These are phyloP conservation scores for Urechis unicinctus DNA, from an alignment of 2,888 invertebrate genomes.

Conservation along the genomic window DNA sequence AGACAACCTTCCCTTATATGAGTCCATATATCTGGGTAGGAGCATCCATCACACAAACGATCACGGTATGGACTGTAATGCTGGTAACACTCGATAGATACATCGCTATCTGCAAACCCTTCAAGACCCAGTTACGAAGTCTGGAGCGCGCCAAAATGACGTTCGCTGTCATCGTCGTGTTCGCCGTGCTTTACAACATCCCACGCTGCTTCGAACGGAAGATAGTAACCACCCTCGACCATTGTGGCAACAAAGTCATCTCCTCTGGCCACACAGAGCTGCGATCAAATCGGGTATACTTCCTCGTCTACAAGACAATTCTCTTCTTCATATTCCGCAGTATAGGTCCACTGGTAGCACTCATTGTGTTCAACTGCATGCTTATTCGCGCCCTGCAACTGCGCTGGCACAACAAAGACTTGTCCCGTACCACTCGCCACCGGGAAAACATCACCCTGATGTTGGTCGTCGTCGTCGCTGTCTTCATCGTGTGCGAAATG, in stretches of 20 bases:
- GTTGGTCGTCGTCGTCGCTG: constrained; percentile 19
- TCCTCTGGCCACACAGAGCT: constrained; percentile 5
- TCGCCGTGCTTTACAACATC: constrained; percentile 22
- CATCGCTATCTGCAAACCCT: constrained; percentile 23
- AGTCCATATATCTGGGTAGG: constrained; percentile 18
- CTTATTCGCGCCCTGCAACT: constrained; percentile 19
- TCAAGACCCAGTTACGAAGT: constrained; percentile 14
- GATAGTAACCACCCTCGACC: constrained; percentile 1
- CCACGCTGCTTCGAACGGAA: constrained; percentile 23
- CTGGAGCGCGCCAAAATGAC: constrained; percentile 14
- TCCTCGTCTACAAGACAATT: constrained; percentile 24
- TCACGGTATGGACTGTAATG: constrained; percentile 22
- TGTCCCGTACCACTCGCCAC: constrained; percentile 5
- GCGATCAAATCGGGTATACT: constrained; percentile 15
- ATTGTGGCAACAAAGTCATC: constrained; percentile 4
- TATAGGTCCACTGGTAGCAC: constrained; percentile 21
- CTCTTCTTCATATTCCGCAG: constrained; percentile 24
- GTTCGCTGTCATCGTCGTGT: constrained; percentile 13
- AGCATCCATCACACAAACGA: constrained; percentile 22
- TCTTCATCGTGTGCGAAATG: constrained; percentile 18
- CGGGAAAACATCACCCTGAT: constrained; percentile 20
- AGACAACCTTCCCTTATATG: constrained; percentile 9
- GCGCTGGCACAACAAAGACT: constrained; percentile 7
- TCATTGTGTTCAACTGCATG: constrained; percentile 18
- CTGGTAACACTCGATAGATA: constrained; percentile 25